A percentile compares a stretch with the other conserved stretches of the same genome.
phyloP scores from a whole-genome alignment of 1,140 invertebrate species.

The Hyposmocoma kahamanoa region DNA sequence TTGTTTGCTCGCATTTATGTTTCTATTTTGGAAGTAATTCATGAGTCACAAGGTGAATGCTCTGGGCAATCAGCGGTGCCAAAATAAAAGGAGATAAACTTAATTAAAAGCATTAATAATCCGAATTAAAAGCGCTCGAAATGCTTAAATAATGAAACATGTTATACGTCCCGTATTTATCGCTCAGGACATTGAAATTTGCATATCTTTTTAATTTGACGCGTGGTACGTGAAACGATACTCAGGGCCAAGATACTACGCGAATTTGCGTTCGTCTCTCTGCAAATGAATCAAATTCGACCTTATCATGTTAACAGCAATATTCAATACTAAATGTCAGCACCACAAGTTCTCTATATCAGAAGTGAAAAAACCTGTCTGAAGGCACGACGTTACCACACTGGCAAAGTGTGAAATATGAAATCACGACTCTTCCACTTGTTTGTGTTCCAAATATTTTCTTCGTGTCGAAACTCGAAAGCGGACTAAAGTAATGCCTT shows the following conservation, averaged over 20 bases:
- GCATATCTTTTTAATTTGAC: constrained; percentile 62
- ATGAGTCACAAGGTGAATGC: constrained; percentile 44
- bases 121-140: constrained; percentile 37
- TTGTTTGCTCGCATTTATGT: too few relatives aligned
- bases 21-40: constrained; percentile 14
- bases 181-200: constrained; percentile 42
- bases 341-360: too few relatives aligned
- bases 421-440: constrained; percentile 68
- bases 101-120: constrained; percentile 58
- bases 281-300: too few relatives aligned
- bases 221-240: constrained; percentile 27
- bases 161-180: constrained; percentile 31
- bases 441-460: constrained; percentile 69
- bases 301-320: too few relatives aligned
- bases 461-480: constrained; percentile 55
- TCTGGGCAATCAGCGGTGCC: constrained; percentile 25
- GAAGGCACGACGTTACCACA: constrained; percentile 51
- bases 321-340: too few relatives aligned
- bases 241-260: too few relatives aligned
- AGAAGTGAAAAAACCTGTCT: constrained; percentile 59
- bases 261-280: too few relatives aligned
- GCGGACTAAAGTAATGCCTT: constrained; percentile 29
- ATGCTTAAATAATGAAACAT: constrained; percentile 34
- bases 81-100: constrained; percentile 51
- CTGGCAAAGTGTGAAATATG: constrained; percentile 70